A percentile compares a stretch with the other conserved stretches of the same genome.
phyloP scores from a whole-genome alignment of 2,888 invertebrate species.

The Tetragnatha montana region DNA sequence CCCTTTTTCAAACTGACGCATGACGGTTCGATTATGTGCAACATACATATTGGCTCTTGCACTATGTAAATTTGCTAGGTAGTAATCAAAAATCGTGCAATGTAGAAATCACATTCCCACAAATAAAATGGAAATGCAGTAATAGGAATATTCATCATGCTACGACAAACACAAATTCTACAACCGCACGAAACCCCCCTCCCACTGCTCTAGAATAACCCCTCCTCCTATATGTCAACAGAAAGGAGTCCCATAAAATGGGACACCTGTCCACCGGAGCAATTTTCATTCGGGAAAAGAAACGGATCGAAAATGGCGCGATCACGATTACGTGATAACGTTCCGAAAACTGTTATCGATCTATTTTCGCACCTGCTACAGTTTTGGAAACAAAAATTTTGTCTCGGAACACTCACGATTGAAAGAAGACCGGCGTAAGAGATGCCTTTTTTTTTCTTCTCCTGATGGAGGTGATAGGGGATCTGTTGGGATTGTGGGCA shows the following conservation, averaged over 20 bases:
- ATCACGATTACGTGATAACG: slow-evolving; percentile 40
- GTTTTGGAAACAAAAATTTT: not conserved
- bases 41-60: too few species aligned
- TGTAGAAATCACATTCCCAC: too few species aligned
- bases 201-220: not conserved
- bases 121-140: too few species aligned
- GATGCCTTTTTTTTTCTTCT: not conserved
- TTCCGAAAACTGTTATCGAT: slow-evolving; percentile 45
- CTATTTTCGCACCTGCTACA: slow-evolving; percentile 46
- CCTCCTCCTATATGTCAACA: not conserved
- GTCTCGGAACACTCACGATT: not conserved
- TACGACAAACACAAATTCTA: too few species aligned
- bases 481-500: not conserved
- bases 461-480: not conserved
- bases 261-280: not conserved
- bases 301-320: slow-evolving; percentile 18
- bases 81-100: too few species aligned
- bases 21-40: too few species aligned
- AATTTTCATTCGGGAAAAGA: not conserved
- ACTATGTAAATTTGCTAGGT: too few species aligned
- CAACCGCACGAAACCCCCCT: too few species aligned
- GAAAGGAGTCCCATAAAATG: not conserved
- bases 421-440: not conserved
- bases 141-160: too few species aligned
- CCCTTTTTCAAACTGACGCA: too few species aligned